Conservation (phyloP, 2,113 vertebrate genomes). For the Harpagus bidentatus region DNA sequence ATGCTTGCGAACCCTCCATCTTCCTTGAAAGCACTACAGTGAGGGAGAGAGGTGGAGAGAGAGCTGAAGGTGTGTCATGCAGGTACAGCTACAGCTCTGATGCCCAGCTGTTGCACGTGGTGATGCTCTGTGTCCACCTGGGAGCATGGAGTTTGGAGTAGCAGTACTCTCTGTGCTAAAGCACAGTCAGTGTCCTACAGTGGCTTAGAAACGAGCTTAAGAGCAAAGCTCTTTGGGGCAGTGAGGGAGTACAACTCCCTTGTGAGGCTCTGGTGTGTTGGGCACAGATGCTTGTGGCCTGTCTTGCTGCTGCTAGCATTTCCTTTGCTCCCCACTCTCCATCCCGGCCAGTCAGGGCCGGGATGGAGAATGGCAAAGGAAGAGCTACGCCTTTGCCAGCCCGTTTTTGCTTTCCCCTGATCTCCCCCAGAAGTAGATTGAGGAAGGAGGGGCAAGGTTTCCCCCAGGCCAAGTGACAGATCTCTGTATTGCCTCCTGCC, state of each 20-base stretch:
- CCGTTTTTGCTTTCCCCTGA: not conserved
- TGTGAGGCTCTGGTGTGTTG: accelerated
- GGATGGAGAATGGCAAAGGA: not conserved
- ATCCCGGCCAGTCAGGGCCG: not conserved
- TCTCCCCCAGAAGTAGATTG: not conserved
- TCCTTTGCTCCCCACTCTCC: not conserved
- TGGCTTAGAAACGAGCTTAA: not conserved
- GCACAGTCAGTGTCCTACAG: not conserved
- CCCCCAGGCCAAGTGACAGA: not conserved
- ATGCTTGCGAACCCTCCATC: not conserved
- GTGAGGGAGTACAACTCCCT: not conserved
- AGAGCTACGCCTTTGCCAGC: accelerated
- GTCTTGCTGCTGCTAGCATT: not conserved
- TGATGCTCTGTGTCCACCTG: not conserved
- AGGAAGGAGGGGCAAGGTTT: not conserved
- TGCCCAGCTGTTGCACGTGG: accelerated
- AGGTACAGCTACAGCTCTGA: not conserved
- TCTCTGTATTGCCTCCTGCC: not conserved
- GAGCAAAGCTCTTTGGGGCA: not conserved
- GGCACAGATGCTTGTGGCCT: not conserved
- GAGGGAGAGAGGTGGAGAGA: no score
- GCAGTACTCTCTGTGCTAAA: not conserved
- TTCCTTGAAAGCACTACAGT: not conserved
- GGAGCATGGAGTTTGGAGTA: not conserved
- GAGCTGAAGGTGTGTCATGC: not conserved